phyloP scores from a whole-genome alignment of 2,113 vertebrate genomes.

The Agapornis roseicollis region DNA sequence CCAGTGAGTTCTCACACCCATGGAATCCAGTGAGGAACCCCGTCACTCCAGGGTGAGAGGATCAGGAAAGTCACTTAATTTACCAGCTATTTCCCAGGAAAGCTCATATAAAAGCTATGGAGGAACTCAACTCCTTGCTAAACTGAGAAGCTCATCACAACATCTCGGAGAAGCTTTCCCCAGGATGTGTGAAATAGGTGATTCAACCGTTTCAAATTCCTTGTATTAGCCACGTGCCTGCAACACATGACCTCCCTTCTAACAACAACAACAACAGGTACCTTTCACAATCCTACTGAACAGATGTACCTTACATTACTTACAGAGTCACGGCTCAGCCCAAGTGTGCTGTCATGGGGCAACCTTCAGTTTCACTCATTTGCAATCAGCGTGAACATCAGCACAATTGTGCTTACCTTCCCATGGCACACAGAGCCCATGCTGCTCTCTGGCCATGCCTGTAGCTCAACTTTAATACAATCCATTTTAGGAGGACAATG shows the following conservation, averaged over 20 bases:
- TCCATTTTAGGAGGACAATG: neutral
- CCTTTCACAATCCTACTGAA: slow-evolving; percentile 22
- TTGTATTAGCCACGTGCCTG: slow-evolving; percentile 18
- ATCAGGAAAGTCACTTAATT: neutral
- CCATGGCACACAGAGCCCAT: neutral
- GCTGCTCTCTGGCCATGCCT: neutral
- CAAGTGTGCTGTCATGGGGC: neutral
- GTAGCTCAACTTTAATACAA: neutral
- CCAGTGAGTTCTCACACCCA: neutral
- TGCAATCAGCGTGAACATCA: neutral
- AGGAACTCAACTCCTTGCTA: neutral
- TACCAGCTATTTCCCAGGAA: neutral
- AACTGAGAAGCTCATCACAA: neutral
- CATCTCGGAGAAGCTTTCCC: neutral
- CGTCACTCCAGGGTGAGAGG: neutral
- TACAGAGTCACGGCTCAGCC: neutral
- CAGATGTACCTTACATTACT: neutral
- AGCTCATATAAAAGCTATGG: neutral
- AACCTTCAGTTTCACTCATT: neutral
- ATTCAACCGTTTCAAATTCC: slow-evolving; percentile 37
- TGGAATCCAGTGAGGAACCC: neutral
- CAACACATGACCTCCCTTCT: slow-evolving; percentile 5
- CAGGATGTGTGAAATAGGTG: slow-evolving; percentile 17
- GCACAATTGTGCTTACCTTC: neutral
- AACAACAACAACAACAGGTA: slow-evolving; percentile 32